Conservation (phyloP, 2,113 vertebrate genomes). For the Cheilinus undulatus region DNA sequence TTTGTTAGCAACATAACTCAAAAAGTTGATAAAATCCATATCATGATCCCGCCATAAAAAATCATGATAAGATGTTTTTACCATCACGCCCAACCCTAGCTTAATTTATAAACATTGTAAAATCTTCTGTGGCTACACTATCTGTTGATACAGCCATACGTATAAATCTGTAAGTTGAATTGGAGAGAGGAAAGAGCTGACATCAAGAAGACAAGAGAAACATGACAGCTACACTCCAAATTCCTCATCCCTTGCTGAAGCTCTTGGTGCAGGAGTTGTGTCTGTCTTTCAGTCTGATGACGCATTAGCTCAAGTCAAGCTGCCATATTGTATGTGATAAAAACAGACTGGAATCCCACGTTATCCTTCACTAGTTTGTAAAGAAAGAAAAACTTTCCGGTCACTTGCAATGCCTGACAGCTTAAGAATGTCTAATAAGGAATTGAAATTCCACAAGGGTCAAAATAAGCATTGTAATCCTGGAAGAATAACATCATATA, state of each 20-base stretch:
- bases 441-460: constrained; percentile 51
- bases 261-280: constrained; percentile 38
- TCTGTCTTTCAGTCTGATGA: constrained; percentile 64
- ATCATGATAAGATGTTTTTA: no score
- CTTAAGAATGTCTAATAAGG: constrained; percentile 52
- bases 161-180: constrained; percentile 29
- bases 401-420: constrained; percentile 25
- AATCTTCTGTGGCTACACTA: neutral
- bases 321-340: constrained; percentile 32
- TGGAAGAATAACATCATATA: constrained; percentile 16
- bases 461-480: constrained; percentile 44
- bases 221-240: constrained; percentile 72
- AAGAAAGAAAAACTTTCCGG: constrained; percentile 18
- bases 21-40: no score
- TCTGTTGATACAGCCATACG: neutral
- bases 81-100: no score
- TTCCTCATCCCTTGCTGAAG: constrained; percentile 72
- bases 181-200: constrained; percentile 32
- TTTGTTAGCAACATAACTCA: no score
- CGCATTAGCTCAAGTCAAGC: constrained; percentile 44
- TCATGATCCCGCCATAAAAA: no score
- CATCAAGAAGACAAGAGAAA: constrained; percentile 66
- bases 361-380: constrained; percentile 21
- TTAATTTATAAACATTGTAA: neutral
- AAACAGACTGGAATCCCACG: constrained; percentile 45